These are phyloP conservation scores for Lasioglossum marginatum DNA, from an alignment of 2,888 invertebrate species.

Conservation along the genomic window DNA sequence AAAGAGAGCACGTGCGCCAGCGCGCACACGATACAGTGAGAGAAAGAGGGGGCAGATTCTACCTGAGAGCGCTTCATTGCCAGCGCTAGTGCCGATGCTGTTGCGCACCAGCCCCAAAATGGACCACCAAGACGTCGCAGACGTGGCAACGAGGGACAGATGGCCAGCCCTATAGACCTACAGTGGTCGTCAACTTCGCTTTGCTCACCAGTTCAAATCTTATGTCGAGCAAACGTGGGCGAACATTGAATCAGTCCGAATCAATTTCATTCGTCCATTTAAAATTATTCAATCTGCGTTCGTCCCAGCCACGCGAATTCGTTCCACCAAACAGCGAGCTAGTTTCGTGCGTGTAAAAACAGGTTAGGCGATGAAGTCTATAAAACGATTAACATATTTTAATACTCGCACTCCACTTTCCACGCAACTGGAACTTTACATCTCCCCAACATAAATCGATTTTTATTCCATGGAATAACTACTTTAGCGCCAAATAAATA, in stretches of 20 bases:
- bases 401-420: too few species aligned
- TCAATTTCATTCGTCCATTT: conserved; percentile 14
- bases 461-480: too few species aligned
- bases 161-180: conserved; percentile 68
- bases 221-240: conserved; percentile 6
- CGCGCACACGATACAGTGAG: conserved; percentile 37
- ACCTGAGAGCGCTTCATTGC: conserved; percentile 58
- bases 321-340: conserved; percentile 1
- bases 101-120: conserved; percentile 64
- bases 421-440: too few species aligned
- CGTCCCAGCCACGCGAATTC: conserved; percentile 1
- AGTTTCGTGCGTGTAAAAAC: neutral
- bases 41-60: conserved; percentile 47
- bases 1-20: conserved; percentile 48
- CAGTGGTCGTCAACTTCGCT: conserved; percentile 60
- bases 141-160: conserved; percentile 80
- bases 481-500: too few species aligned
- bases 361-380: neutral
- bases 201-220: conserved; percentile 43
- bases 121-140: conserved; percentile 73
- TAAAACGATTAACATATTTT: too few species aligned
- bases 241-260: conserved; percentile 14
- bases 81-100: conserved; percentile 59
- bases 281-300: conserved; percentile 18
- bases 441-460: too few species aligned